phyloP scores from a whole-genome alignment of 2,113 vertebrate species.

The Coreoperca whiteheadi region DNA sequence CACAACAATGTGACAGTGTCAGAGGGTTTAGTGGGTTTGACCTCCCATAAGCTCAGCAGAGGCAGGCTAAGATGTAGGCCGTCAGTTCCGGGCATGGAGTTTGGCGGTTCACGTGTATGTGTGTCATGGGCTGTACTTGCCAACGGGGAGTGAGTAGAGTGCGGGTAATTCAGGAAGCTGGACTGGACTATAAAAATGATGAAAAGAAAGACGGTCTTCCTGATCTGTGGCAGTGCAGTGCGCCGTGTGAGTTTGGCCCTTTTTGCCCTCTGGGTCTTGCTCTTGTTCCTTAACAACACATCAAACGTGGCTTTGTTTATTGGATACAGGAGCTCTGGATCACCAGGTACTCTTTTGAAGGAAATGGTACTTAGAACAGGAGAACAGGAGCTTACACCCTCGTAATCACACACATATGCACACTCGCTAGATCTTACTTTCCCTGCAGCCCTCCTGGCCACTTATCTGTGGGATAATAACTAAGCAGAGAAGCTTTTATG shows the following conservation, averaged over 20 bases:
- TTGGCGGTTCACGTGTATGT: slow-evolving; percentile 42
- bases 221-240: slow-evolving; percentile 48
- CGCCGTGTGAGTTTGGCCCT: slow-evolving; percentile 58
- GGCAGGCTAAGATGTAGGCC: slow-evolving; percentile 55
- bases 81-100: slow-evolving; percentile 50
- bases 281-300: slow-evolving; percentile 65
- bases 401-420: slow-evolving; percentile 59
- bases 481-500: slow-evolving; percentile 59
- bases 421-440: slow-evolving; percentile 16
- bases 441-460: slow-evolving; percentile 38
- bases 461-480: slow-evolving; percentile 57
- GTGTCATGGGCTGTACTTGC: slow-evolving; percentile 60
- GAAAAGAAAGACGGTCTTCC: slow-evolving; percentile 80
- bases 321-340: slow-evolving; percentile 65
- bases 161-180: slow-evolving; percentile 76
- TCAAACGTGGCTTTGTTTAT: slow-evolving; percentile 75
- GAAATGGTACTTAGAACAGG: slow-evolving; percentile 26
- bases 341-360: slow-evolving; percentile 62
- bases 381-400: slow-evolving; percentile 21
- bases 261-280: slow-evolving; percentile 64
- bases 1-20: slow-evolving; percentile 34
- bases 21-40: slow-evolving; percentile 44
- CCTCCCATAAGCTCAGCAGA: slow-evolving; percentile 53
- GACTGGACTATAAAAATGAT: slow-evolving; percentile 80
- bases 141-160: slow-evolving; percentile 60